Evolutionary conservation across 2,797 vertebrate species (phyloP).

Genomic region (Avahi laniger): DNA sequence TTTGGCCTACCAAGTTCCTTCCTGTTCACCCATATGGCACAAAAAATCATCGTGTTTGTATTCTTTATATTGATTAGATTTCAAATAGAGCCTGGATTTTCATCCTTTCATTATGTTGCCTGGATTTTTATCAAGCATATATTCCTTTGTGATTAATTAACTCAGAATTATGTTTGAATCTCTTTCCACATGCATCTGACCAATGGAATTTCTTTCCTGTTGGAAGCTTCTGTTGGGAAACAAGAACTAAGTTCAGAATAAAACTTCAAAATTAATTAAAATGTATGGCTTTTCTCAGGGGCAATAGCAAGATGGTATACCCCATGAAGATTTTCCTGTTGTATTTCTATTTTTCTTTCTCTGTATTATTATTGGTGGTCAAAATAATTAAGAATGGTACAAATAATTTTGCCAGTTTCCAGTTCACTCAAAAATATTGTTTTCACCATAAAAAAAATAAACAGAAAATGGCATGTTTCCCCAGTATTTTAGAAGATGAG

Average conservation of each 20-base stretch:
- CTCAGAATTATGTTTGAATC: slow-evolving; percentile 51
- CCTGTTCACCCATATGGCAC: not conserved
- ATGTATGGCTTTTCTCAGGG: not conserved
- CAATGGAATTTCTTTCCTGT: not conserved
- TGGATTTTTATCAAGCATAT: not conserved
- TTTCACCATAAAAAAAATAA: not conserved
- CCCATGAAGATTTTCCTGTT: not conserved
- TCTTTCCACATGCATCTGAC: slow-evolving; percentile 24
- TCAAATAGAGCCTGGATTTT: not conserved
- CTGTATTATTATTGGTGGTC: not conserved
- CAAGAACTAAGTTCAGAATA: slow-evolving; percentile 8
- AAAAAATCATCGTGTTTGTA: not conserved
- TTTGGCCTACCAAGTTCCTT: not conserved
- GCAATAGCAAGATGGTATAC: not conserved
- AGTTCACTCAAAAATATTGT: not conserved
- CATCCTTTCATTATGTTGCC: not conserved
- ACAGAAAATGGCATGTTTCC: not conserved
- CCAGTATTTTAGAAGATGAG: not conserved
- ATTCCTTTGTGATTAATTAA: slow-evolving; percentile 62
- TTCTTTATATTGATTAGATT: slow-evolving; percentile 22
- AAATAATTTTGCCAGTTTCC: not conserved
- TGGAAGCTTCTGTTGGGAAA: slow-evolving; percentile 29
- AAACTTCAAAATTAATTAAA: slow-evolving; percentile 56
- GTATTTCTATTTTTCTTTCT: slow-evolving; percentile 29
- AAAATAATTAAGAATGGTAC: slow-evolving; percentile 31